Evolutionary conservation across 2,113 vertebrate genomes (phyloP).

Genomic region (rat (Rattus norvegicus)): GRCr8 NC_086032.1:81531001-81531500

Average conservation of each 20-base stretch:
- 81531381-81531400: background rate
- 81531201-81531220: background rate
- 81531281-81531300: too few species aligned
- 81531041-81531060: background rate
- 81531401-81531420: background rate
- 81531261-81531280: background rate
- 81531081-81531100: background rate
- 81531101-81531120: background rate
- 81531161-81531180: background rate
- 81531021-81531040: background rate
- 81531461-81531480: background rate
- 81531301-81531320: background rate
- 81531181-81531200: background rate
- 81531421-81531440: background rate
- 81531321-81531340: background rate
- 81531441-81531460: background rate
- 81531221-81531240: background rate
- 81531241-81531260: background rate
- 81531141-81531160: background rate
- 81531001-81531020: background rate
- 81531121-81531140: background rate
- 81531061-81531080: rapidly evolving
- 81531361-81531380: background rate
- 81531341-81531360: too few species aligned
- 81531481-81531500: background rate